Evolutionary conservation across 2,888 invertebrate genomes (phyloP).

Genomic region (Synergus japonicus): DNA sequence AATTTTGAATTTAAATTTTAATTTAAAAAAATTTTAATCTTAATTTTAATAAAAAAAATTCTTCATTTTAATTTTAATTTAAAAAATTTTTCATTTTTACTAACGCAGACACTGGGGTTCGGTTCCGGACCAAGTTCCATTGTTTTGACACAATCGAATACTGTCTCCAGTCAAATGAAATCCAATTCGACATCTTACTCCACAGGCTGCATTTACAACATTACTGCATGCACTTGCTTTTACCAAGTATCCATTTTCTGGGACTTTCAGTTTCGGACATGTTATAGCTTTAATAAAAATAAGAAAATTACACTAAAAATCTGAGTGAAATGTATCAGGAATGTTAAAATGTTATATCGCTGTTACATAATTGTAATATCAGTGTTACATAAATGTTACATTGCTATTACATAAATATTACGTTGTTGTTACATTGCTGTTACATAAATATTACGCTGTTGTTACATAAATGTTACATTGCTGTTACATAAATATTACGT

Average conservation of each 20-base stretch:
- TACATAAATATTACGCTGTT: neutral
- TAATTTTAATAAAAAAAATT: no score
- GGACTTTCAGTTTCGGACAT: slow-evolving; percentile 81
- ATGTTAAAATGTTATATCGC: neutral
- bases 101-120: slow-evolving; percentile 81
- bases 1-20: neutral
- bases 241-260: slow-evolving; percentile 84
- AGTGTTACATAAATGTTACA: no score
- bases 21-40: neutral
- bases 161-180: slow-evolving; percentile 79
- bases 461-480: no score
- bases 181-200: slow-evolving; percentile 83
- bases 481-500: no score
- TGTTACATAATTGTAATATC: neutral
- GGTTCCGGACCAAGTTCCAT: slow-evolving; percentile 84
- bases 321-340: neutral
- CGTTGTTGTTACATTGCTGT: no score
- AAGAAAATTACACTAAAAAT: neutral
- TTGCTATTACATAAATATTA: neutral
- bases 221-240: slow-evolving; percentile 81
- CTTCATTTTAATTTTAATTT: no score
- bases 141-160: slow-evolving; percentile 82
- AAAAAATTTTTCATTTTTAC: neutral
- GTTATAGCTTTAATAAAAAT: slow-evolving; percentile 77
- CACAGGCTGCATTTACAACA: slow-evolving; percentile 85